Conservation (phyloP, 2,888 invertebrate species). For the Spisula solida region DNA sequence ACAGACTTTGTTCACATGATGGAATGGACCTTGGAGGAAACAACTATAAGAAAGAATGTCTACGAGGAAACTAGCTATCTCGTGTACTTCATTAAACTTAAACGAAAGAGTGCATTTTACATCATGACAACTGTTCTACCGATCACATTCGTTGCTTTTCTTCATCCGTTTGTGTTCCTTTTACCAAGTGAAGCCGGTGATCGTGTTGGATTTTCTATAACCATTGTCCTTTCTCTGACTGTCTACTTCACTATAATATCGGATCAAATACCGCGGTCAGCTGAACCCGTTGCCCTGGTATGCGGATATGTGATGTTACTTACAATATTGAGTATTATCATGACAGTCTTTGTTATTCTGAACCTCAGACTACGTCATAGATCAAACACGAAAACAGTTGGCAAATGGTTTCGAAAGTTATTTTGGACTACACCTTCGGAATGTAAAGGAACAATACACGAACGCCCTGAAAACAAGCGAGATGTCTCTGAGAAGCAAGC, state of each 20-base stretch:
- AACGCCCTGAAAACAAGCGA: background rate
- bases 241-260: conserved; percentile 1
- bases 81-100: background rate
- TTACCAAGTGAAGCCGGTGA: conserved; percentile 10
- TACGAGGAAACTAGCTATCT: background rate
- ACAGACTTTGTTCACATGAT: background rate
- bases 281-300: background rate
- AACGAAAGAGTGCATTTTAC: background rate
- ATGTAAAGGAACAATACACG: background rate
- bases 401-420: background rate
- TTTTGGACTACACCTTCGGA: too few species aligned
- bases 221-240: background rate
- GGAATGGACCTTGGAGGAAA: background rate
- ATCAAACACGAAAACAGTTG: background rate
- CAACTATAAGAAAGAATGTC: background rate
- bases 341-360: background rate
- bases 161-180: conserved; percentile 4
- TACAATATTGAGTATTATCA: background rate
- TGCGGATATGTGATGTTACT: background rate
- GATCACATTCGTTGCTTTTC: background rate
- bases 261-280: conserved; percentile 1
- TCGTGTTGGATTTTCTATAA: conserved; percentile 6
- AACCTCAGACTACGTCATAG: background rate
- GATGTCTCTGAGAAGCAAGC: background rate
- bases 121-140: background rate